These are phyloP conservation scores for Drosophila littoralis DNA, from an alignment of 1,140 invertebrate genomes.

Conservation along the genomic window DNA sequence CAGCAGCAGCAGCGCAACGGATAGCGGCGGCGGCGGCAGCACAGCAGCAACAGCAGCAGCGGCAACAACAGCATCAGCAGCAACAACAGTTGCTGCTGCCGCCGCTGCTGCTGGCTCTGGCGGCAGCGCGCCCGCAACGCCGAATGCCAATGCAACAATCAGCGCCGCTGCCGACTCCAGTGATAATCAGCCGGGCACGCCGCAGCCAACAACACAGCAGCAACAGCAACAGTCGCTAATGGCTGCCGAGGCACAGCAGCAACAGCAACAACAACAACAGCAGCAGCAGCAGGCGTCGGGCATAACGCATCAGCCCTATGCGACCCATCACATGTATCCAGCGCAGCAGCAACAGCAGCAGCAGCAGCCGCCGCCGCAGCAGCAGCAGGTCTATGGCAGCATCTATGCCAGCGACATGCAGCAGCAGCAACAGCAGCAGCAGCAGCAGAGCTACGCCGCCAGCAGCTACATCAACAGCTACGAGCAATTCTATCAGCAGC, in stretches of 20 bases:
- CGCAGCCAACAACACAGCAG: slow-evolving; percentile 66
- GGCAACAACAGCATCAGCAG: slow-evolving; percentile 31
- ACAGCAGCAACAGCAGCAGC: slow-evolving; percentile 34
- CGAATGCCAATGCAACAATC: slow-evolving; percentile 67
- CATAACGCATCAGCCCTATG: slow-evolving; percentile 84
- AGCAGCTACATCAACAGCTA: slow-evolving; percentile 80
- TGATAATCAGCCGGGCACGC: slow-evolving; percentile 83
- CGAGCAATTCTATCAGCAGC: slow-evolving; percentile 83
- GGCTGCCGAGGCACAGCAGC: slow-evolving; percentile 33
- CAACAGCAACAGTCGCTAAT: slow-evolving; percentile 43
- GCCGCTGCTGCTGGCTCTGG: slow-evolving; percentile 4
- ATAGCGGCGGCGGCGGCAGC: slow-evolving; percentile 31
- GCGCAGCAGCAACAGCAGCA: slow-evolving; percentile 63
- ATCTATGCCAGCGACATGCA: slow-evolving; percentile 89
- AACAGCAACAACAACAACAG: slow-evolving; percentile 46
- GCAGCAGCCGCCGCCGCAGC: slow-evolving; percentile 46
- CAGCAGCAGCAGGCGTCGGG: slow-evolving; percentile 44
- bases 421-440: slow-evolving; percentile 46
- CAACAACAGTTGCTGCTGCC: slow-evolving; percentile 9
- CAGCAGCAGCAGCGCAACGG: slow-evolving; percentile 20
- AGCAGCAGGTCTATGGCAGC: slow-evolving; percentile 83
- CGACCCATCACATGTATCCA: slow-evolving; percentile 68
- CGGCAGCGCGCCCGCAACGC: slow-evolving; percentile 63
- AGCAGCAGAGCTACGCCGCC: slow-evolving; percentile 59
- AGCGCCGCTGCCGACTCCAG: slow-evolving; percentile 83